Conservation (phyloP, 2,888 invertebrate species). For the Brachyptera putata region DNA sequence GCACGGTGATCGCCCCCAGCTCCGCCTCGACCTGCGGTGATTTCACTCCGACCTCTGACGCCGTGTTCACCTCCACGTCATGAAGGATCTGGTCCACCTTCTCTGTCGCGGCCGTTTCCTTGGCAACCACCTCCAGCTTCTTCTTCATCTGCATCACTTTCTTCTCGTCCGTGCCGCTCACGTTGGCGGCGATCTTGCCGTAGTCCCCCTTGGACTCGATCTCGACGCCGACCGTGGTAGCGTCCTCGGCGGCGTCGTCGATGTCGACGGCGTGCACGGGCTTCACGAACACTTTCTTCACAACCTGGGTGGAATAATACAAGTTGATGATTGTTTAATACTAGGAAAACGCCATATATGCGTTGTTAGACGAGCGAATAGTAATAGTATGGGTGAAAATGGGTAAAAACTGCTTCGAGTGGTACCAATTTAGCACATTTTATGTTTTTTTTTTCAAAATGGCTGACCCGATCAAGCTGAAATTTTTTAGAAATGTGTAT, state of each 20-base stretch:
- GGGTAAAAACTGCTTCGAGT: no score
- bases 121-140: constrained; percentile 27
- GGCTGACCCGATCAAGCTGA: no score
- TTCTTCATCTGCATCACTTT: constrained; percentile 36
- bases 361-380: no score
- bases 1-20: constrained; percentile 29
- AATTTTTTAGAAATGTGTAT: no score
- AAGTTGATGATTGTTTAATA: no score
- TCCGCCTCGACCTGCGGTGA: constrained; percentile 27
- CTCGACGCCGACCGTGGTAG: not conserved
- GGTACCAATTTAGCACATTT: no score
- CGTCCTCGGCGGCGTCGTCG: not conserved
- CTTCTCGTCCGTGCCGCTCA: constrained; percentile 36
- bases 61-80: constrained; percentile 29
- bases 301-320: not conserved
- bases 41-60: constrained; percentile 29
- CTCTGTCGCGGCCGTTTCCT: constrained; percentile 31
- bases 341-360: no score
- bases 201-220: constrained; percentile 36
- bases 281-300: constrained; percentile 15
- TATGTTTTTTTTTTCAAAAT: no score
- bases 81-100: constrained; percentile 33
- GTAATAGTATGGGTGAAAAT: no score
- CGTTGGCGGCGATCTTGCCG: constrained; percentile 34
- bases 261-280: no score